Conservation (phyloP, 2,888 invertebrate species). For the Globia sparganii region DNA sequence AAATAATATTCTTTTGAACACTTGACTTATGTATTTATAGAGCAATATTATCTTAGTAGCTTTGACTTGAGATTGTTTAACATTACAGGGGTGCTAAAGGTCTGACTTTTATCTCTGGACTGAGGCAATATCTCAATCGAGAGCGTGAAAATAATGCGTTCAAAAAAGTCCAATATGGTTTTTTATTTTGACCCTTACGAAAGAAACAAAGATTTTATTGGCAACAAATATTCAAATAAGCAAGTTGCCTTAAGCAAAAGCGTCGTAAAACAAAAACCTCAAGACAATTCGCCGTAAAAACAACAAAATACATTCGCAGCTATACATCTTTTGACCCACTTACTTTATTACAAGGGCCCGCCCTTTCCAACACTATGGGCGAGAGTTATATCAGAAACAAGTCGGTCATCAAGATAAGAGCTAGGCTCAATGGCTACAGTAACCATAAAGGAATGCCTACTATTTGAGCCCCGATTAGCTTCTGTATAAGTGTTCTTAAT, state of each 20-base stretch:
- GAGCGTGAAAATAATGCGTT: not conserved
- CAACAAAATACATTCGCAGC: slow-evolving; percentile 46
- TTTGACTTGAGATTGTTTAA: not conserved
- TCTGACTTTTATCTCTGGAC: not conserved
- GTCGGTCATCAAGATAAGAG: slow-evolving; percentile 67
- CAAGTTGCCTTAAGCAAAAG: slow-evolving; percentile 43
- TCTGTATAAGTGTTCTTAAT: slow-evolving; percentile 50
- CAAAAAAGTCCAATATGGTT: not conserved
- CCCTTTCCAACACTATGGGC: slow-evolving; percentile 50
- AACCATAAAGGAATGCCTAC: slow-evolving; percentile 62
- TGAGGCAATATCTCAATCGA: not conserved
- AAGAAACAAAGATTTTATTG: not conserved
- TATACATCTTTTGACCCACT: slow-evolving; percentile 63
- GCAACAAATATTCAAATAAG: slow-evolving; percentile 22
- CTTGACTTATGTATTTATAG: slow-evolving; percentile 49
- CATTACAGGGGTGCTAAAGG: not conserved
- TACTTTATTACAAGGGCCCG: slow-evolving; percentile 61
- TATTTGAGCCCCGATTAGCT: slow-evolving; percentile 59
- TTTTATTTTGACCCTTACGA: not conserved
- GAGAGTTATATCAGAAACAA: slow-evolving; percentile 61
- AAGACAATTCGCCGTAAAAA: slow-evolving; percentile 48
- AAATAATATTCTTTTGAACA: slow-evolving; percentile 54
- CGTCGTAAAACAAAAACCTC: slow-evolving; percentile 41
- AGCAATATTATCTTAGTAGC: slow-evolving; percentile 16
- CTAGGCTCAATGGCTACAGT: slow-evolving; percentile 60